Percentiles rank a stretch among this genome's conserved stretches.
Conservation (phyloP, 2,888 invertebrate species). For the Xylota segnis region DNA sequence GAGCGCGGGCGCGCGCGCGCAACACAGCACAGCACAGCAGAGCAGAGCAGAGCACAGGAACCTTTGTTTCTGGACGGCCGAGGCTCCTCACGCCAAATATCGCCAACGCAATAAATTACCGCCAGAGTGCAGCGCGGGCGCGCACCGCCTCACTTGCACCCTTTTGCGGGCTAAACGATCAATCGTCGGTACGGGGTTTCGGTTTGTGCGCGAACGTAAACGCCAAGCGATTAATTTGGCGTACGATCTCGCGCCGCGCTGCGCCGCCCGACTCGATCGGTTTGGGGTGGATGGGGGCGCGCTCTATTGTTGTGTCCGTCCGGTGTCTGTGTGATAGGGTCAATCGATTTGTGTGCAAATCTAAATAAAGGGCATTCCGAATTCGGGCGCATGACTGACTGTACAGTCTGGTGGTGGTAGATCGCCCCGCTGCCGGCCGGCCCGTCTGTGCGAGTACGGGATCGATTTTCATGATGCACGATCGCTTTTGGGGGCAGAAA, state of each 20-base stretch:
- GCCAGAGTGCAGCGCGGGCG: conserved; percentile 62
- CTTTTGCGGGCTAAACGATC: conserved; percentile 70
- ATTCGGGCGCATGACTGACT: conserved; percentile 54
- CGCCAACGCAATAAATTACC: conserved; percentile 75
- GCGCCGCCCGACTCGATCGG: conserved; percentile 45
- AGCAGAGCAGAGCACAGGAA: conserved; percentile 15
- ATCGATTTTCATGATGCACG: conserved; percentile 77
- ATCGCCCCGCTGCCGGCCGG: background rate
- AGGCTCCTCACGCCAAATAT: conserved; percentile 69
- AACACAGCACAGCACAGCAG: no score
- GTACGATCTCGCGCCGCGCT: conserved; percentile 73
- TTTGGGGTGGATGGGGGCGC: background rate
- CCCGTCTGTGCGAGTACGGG: conserved; percentile 59
- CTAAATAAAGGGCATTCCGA: conserved; percentile 73
- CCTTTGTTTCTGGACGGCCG: conserved; percentile 45
- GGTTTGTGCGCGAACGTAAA: conserved; percentile 42
- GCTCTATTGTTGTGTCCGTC: conserved; percentile 37
- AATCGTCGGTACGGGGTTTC: conserved; percentile 49
- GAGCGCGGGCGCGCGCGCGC: conserved; percentile 54
- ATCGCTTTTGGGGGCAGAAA: conserved; percentile 73
- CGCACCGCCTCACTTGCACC: conserved; percentile 71
- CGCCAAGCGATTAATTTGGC: conserved; percentile 74
- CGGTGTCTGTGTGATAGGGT: conserved; percentile 60
- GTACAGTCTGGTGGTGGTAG: conserved; percentile 10
- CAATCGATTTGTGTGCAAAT: conserved; percentile 76